Conservation (phyloP, 1,140 invertebrate species). For the Hycleus cichorii region DNA sequence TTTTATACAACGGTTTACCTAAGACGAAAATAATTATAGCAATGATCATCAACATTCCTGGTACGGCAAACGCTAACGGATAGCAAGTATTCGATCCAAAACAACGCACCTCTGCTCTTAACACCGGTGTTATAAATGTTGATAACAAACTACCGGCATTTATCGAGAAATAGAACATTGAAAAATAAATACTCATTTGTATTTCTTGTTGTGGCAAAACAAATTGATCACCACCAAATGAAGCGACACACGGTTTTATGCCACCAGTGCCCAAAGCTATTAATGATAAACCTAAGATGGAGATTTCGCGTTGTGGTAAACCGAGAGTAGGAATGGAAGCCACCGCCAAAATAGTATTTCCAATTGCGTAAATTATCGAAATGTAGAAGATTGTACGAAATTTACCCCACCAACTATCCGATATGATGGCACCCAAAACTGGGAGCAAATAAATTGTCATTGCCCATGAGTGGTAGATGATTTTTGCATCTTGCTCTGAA, state of each 20-base stretch:
- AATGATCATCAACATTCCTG: slow-evolving; percentile 75
- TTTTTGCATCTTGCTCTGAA: slow-evolving; percentile 58
- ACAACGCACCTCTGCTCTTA: slow-evolving; percentile 75
- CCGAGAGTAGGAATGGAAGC: slow-evolving; percentile 53
- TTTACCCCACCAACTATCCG: slow-evolving; percentile 81
- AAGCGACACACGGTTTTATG: slow-evolving; percentile 95
- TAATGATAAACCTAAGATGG: slow-evolving; percentile 70
- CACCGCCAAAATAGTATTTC: slow-evolving; percentile 72
- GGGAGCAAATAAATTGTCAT: slow-evolving; percentile 85
- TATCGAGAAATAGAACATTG: slow-evolving; percentile 89
- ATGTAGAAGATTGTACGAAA: slow-evolving; percentile 83
- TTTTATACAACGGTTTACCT: slow-evolving; percentile 70
- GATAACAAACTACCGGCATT: slow-evolving; percentile 88
- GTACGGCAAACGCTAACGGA: slow-evolving; percentile 86
- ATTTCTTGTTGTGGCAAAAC: slow-evolving; percentile 65
- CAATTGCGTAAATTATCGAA: slow-evolving; percentile 79
- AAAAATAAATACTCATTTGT: slow-evolving; percentile 80
- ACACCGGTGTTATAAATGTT: slow-evolving; percentile 79
- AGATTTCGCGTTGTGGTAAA: slow-evolving; percentile 51
- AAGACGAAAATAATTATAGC: slow-evolving; percentile 75
- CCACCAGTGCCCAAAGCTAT: slow-evolving; percentile 90
- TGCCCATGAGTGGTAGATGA: slow-evolving; percentile 76
- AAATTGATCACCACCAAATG: slow-evolving; percentile 97
- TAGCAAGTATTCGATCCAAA: slow-evolving; percentile 78
- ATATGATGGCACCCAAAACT: slow-evolving; percentile 77